Percentiles rank a stretch among this genome's conserved stretches.
Conservation (phyloP, 2,797 vertebrate genomes). For the Enteromius argenteus region DNA sequence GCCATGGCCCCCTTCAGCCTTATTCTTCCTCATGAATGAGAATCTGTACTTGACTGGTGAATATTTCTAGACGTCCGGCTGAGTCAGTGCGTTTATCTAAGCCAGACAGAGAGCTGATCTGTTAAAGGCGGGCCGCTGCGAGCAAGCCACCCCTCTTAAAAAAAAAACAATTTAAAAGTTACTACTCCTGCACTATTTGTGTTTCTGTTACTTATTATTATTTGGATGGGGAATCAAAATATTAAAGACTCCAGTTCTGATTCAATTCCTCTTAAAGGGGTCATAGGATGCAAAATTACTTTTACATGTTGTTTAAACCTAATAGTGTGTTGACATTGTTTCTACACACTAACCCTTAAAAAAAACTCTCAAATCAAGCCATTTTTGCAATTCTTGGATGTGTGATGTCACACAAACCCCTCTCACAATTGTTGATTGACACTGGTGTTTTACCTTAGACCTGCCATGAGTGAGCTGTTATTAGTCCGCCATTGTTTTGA, state of each 20-base stretch:
- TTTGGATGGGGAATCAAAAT: neutral
- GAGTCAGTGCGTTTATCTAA: conserved; percentile 27
- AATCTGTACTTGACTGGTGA: conserved; percentile 26
- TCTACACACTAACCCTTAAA: too few species aligned
- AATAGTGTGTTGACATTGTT: too few species aligned
- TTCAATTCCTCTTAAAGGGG: neutral
- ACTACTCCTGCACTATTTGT: neutral
- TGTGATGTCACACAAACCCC: too few species aligned
- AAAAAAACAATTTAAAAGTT: neutral
- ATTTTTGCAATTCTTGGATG: neutral
- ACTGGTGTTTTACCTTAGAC: too few species aligned
- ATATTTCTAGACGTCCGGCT: conserved; percentile 35
- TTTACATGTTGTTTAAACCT: too few species aligned
- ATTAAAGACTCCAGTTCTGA: neutral
- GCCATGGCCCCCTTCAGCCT: conserved; percentile 47
- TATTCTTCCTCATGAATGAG: conserved; percentile 50
- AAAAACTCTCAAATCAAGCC: neutral
- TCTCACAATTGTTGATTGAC: too few species aligned
- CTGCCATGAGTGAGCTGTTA: too few species aligned
- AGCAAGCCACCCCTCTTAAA: neutral
- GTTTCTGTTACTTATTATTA: neutral
- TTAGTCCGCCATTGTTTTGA: too few species aligned
- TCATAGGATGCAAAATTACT: too few species aligned
- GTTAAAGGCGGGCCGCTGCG: neutral
- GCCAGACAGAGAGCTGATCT: conserved; percentile 24